Base-by-base conservation (phyloP, 2,113 vertebrate genomes). In the Plecotus auritus region DNA sequence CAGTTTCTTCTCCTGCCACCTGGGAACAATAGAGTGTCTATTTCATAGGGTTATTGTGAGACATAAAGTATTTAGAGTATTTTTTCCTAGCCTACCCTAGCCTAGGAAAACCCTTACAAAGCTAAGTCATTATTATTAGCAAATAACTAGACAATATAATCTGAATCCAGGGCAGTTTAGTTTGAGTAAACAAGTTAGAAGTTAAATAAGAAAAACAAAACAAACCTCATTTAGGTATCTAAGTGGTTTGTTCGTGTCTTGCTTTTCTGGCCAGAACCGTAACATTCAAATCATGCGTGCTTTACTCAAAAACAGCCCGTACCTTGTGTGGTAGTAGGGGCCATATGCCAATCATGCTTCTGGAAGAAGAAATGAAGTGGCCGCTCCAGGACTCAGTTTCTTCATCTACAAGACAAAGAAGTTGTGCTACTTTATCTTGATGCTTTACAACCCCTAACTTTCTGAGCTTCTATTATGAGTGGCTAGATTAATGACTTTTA, bases 401-500 rank as follows among this genome's bases (percentile, higher is more conserved):
- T 23, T 42, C n/a, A 23, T 37, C 67, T 42, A 28, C 20, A 42
- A 91, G 78, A 56, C 51, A 30, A 54, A 30, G 51, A 73, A 13
- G 7, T 5, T 54, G 22, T 78, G 17, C 78, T 45, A 2, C 40
- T 88, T 54, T 26, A 14, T 45, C 70, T 11, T 45, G n/a, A 26
- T 26, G 61, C 16, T 54, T 78, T 59, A 69, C 59, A 61, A 7
- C 66, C 54, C 12, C n/a, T 51, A 9, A 67, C 26, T 54, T 73
- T 61, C 90, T 70, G 0, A 47, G 76, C 13, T 30, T 90, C 14
- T 49, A 4, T n/a, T 40, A 73, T 96, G 80, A 56, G 1, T 42
- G 94, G 86, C 96, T 96, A 0, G 45, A 89, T 88, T 96, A 96
- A 88, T 96, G 76, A 93, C 84, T 92, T 9, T 28, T 51, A 85